phyloP scores from a whole-genome alignment of 2,797 vertebrate species.

The Tauraco hartlaubi region DNA sequence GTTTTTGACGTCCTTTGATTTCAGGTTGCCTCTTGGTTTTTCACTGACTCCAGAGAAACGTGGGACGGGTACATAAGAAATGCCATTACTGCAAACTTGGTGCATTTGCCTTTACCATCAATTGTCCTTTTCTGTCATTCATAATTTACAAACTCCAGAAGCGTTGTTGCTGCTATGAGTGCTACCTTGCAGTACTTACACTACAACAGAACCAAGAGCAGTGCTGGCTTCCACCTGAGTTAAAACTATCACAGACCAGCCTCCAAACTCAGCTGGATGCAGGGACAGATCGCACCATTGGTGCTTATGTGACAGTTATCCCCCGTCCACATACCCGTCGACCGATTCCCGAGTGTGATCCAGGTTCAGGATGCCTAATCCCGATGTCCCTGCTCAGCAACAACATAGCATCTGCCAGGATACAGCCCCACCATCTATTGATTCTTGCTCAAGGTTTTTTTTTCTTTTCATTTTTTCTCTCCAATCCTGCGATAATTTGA shows the following conservation, averaged over 20 bases:
- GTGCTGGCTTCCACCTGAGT: neutral
- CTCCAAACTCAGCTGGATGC: neutral
- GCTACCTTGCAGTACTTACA: neutral
- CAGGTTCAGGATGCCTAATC: neutral
- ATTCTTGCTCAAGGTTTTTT: neutral
- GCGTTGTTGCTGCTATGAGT: neutral
- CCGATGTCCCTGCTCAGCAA: neutral
- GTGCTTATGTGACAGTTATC: neutral
- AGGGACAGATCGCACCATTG: fast-evolving
- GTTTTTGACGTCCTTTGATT: neutral
- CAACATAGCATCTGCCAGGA: neutral
- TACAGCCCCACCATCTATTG: neutral
- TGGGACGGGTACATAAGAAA: neutral
- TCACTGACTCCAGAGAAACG: neutral
- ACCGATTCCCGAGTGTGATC: neutral
- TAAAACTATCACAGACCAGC: neutral
- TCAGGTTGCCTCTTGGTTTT: neutral
- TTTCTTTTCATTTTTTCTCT: fast-evolving
- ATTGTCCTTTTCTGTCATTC: neutral
- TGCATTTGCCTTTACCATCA: neutral
- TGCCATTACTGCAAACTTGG: neutral
- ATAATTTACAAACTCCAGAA: neutral
- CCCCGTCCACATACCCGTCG: neutral
- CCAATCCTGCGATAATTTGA: neutral
- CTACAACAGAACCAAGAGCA: neutral